Base-by-base conservation (phyloP, 2,113 vertebrate species). In the Nycticorax nycticorax region DNA sequence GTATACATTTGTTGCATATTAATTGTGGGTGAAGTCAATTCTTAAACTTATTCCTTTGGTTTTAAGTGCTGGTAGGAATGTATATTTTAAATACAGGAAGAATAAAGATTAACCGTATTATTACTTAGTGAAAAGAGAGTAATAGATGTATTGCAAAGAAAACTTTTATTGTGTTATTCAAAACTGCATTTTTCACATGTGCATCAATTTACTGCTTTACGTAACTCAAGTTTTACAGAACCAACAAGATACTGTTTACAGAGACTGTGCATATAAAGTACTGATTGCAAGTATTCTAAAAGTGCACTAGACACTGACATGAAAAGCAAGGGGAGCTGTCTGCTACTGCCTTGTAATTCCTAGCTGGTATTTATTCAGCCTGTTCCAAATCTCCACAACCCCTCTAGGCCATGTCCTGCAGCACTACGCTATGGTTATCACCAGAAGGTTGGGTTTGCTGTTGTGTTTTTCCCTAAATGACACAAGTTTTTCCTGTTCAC, bases 341-440 rank as follows among this genome's bases (percentile, higher is more conserved):
- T 80, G 48, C 45, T 77, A 37, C 30, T 45, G 14, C 26, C 41
- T 24, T 57, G 3, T 23, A n/a, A 16, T 45, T 64, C 45, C 45
- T 12, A 73, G 39, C 13, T 55, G 26, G 1, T 14, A 21, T 60
- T 73, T 84, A 9, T 60, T 59, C 39, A 73, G 30, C 18, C 19
- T 17, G 0, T 39, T 92, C 48, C 55, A 14, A 16, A 21, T 16
- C 45, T 26, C 33, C 1, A 2, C 55, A 22, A 8, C 28, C 6
- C 8, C 55, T 26, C 8, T 1, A 17, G 26, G 60, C 15, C n/a
- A 12, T 2, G 1, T 59, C 48, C 39, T 63, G 47, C 71, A 89
- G 30, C 27, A 26, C n/a, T 41, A 28, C 5, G 2, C 14, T 6
- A 5, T 3, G 8, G 10, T 37, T 76, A 24, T 33, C 47, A 52